Percentiles rank a stretch among this genome's conserved stretches.
These are phyloP conservation scores for Dendroctonus ponderosae DNA, from an alignment of 1,140 invertebrate genomes.

Conservation along the genomic window DNA sequence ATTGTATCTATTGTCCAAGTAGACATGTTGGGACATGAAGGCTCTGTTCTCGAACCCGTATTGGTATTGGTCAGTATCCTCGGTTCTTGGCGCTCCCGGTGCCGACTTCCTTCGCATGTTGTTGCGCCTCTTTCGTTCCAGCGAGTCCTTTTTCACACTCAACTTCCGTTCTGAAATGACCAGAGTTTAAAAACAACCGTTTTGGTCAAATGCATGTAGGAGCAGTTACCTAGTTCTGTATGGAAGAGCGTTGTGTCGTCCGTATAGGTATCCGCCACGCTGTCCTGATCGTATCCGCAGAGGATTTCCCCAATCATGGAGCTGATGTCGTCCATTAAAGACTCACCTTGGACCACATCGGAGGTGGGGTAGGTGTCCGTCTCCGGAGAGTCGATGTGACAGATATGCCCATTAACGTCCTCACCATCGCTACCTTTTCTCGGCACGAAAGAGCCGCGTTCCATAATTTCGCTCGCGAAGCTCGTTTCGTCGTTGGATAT, in stretches of 20 bases:
- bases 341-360: slow-evolving; percentile 68
- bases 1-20: slow-evolving; percentile 58
- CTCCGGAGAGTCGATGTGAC: slow-evolving; percentile 79
- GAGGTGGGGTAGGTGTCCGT: slow-evolving; percentile 68
- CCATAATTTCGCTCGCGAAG: slow-evolving; percentile 63
- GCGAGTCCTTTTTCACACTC: slow-evolving; percentile 45
- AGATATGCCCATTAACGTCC: slow-evolving; percentile 61
- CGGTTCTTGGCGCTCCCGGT: slow-evolving; percentile 51
- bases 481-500: slow-evolving; percentile 69
- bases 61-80: slow-evolving; percentile 59
- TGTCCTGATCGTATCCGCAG: slow-evolving; percentile 62
- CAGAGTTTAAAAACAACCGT: background rate
- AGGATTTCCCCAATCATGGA: slow-evolving; percentile 65
- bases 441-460: slow-evolving; percentile 54
- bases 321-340: slow-evolving; percentile 73
- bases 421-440: slow-evolving; percentile 52
- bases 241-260: slow-evolving; percentile 65
- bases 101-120: slow-evolving; percentile 53
- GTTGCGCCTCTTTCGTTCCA: slow-evolving; percentile 52
- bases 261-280: slow-evolving; percentile 59
- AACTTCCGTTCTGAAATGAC: slow-evolving; percentile 36
- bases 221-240: slow-evolving; percentile 52
- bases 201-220: too few species aligned
- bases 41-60: slow-evolving; percentile 69
- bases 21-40: slow-evolving; percentile 53